phyloP scores from a whole-genome alignment of 2,113 vertebrate species.

The Geothlypis trichas region DNA sequence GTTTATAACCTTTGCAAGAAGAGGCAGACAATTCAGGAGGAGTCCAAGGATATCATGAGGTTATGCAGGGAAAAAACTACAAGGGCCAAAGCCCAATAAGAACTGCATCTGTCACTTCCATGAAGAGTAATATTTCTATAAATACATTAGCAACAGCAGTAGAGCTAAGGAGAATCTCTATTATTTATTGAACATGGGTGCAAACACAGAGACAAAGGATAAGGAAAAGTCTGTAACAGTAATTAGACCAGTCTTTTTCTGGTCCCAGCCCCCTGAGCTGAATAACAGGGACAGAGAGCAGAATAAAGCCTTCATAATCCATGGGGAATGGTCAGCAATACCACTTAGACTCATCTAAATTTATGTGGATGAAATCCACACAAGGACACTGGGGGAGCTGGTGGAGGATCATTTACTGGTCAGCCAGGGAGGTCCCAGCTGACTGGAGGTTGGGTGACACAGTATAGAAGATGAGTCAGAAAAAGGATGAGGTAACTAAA shows the following conservation, averaged over 20 bases:
- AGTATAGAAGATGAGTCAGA: not conserved
- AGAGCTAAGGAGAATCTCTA: not conserved
- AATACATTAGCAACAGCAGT: not conserved
- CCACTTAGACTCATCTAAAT: not conserved
- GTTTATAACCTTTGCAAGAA: not conserved
- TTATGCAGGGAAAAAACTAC: not conserved
- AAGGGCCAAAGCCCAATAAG: not conserved
- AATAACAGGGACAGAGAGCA: not conserved
- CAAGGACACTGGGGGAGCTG: not conserved
- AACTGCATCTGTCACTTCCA: not conserved
- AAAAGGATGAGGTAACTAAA: not conserved
- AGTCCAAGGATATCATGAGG: not conserved
- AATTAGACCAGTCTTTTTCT: not conserved
- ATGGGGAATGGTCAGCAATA: not conserved
- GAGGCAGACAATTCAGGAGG: not conserved
- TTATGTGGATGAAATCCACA: not conserved
- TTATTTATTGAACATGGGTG: not conserved
- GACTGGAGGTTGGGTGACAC: not conserved
- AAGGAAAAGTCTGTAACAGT: not conserved
- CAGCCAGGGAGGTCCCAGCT: not conserved
- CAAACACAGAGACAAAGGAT: not conserved
- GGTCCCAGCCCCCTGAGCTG: not conserved
- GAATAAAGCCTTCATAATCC: not conserved
- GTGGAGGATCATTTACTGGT: not conserved
- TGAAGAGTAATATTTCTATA: not conserved